Percentiles rank a stretch among this genome's conserved stretches.
These are phyloP conservation scores for Leptinotarsa tumamoca DNA, from an alignment of 2,888 invertebrate genomes.

Conservation along the genomic window DNA sequence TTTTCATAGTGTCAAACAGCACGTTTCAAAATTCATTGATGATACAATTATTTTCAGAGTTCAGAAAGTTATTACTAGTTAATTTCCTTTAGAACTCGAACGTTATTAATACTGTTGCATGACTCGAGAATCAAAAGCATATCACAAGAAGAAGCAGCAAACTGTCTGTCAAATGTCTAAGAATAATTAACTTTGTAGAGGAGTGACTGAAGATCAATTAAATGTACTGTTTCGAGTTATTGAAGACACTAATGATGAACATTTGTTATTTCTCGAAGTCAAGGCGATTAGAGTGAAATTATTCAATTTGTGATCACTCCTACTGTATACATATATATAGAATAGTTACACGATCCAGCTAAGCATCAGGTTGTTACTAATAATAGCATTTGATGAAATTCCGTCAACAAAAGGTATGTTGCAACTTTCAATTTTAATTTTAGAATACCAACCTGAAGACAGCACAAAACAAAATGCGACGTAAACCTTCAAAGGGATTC, in stretches of 20 bases:
- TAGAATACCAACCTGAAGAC: too few species aligned
- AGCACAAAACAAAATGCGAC: too few species aligned
- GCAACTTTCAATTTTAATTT: too few species aligned
- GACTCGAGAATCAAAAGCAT: slow-evolving; percentile 38
- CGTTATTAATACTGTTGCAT: slow-evolving; percentile 39
- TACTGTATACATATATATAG: too few species aligned
- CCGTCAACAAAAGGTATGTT: too few species aligned
- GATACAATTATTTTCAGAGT: background rate
- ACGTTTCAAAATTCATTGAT: background rate
- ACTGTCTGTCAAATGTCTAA: slow-evolving; percentile 50
- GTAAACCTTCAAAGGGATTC: too few species aligned
- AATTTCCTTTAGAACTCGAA: slow-evolving; percentile 17
- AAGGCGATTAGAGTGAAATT: background rate
- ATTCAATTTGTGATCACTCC: too few species aligned
- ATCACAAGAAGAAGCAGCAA: slow-evolving; percentile 44
- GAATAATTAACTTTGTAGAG: slow-evolving; percentile 43
- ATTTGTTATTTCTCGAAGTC: slow-evolving; percentile 33
- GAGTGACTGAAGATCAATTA: slow-evolving; percentile 38
- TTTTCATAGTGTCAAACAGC: background rate
- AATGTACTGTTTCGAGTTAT: slow-evolving; percentile 38
- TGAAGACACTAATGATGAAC: slow-evolving; percentile 34
- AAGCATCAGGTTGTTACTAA: too few species aligned
- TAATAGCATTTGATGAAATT: too few species aligned
- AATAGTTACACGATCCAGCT: too few species aligned
- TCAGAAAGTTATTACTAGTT: slow-evolving; percentile 17